Conservation (phyloP, 2,888 invertebrate species). For the Drosophila pegasa region DNA sequence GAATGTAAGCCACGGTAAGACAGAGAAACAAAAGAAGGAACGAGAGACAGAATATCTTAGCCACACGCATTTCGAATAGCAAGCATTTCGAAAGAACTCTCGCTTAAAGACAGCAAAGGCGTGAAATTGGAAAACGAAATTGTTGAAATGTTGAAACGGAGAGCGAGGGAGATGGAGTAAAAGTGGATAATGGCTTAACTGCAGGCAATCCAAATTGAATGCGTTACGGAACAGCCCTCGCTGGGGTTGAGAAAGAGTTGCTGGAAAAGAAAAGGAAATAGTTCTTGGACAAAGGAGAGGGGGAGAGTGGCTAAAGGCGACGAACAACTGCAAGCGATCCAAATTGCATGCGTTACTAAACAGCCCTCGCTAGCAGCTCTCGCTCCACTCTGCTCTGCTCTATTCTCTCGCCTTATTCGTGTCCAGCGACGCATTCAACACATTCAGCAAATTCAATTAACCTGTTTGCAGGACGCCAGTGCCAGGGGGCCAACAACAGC, state of each 20-base stretch:
- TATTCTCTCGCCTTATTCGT: neutral
- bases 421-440: slow-evolving; percentile 22
- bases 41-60: neutral
- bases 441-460: slow-evolving; percentile 71
- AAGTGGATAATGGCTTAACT: slow-evolving; percentile 11
- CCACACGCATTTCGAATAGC: neutral
- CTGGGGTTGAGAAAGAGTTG: neutral
- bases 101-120: neutral
- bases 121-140: slow-evolving; percentile 1
- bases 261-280: neutral
- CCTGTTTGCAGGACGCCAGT: slow-evolving; percentile 56
- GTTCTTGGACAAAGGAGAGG: too few species aligned
- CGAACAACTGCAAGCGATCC: neutral
- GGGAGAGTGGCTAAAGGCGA: neutral
- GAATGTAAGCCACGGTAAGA: neutral
- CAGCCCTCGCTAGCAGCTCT: slow-evolving; percentile 8
- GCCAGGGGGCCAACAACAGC: slow-evolving; percentile 20
- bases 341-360: slow-evolving; percentile 21
- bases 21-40: neutral
- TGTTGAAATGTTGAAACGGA: neutral
- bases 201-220: slow-evolving; percentile 2
- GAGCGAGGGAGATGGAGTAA: neutral
- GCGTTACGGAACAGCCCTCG: slow-evolving; percentile 9
- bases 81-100: neutral
- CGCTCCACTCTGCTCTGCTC: neutral